Evolutionary conservation across 2,113 vertebrate species (phyloP), one percentile per base, ranked within the genome.

Genomic region (Podilymbus podiceps): DNA sequence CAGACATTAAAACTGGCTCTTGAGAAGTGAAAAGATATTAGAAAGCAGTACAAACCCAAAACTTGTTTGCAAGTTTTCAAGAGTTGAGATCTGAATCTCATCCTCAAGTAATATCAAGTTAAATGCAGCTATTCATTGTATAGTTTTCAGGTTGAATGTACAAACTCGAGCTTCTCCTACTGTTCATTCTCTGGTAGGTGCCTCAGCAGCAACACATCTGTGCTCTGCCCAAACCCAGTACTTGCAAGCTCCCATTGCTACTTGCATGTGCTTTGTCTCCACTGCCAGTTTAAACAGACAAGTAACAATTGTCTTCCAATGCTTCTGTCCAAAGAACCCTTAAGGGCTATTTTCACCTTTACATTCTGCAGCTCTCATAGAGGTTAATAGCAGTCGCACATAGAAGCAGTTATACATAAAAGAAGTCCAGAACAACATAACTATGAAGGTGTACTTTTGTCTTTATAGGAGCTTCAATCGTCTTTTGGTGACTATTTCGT

Each of bases 1-100:
- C 81, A 89, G 96, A 97, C 94, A 97, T 95, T 94, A 95, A 97
- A 98, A 96, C 93, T 94, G 95, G 95, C 94, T 98, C 95, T 96
- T 91, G 93, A 85, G 85, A 97, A 97, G 88, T 64, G 77, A 97
- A 96, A 97, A 97, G 85, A 90, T 92, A 97, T 42, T 25, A 85
- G 53, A 88, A 72, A 95, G 47, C 2, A 5, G 28, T 62, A 82
- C 11, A 88, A 92, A 95, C 72, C 19, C 89, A 73, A 91, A 95
- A 85, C 38, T 42, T 93, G 46, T 62, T 79, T 89, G 42, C 84
- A 83, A 76, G 66, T 87, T 95, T 95, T 89, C 89, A 89, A 85
- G 81, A 95, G 76, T 1, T 82, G 74, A 76, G 77, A 92, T 87
- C 67, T 82, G 77, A 95, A 75, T 33, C 66, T 72, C 46, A 44